Conservation (phyloP, 2,888 invertebrate genomes). For the Apotomis betuletana region DNA sequence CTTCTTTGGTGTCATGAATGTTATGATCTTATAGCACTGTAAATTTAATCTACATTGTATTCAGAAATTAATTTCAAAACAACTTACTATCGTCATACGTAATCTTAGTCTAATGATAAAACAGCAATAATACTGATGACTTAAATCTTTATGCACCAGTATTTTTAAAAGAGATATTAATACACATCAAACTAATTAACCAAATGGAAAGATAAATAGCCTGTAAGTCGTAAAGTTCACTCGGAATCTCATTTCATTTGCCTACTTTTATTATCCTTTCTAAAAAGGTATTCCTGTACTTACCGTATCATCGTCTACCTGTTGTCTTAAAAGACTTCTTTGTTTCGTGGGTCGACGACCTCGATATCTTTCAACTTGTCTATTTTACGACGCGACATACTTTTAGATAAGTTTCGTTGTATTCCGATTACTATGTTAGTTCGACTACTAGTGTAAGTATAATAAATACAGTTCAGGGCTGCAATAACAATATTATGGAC, state of each 20-base stretch:
- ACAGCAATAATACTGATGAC: too few relatives aligned
- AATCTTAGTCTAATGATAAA: too few relatives aligned
- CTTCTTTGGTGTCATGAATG: too few relatives aligned
- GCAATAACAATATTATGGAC: slow-evolving; percentile 33
- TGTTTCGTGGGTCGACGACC: slow-evolving; percentile 66
- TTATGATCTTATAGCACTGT: too few relatives aligned
- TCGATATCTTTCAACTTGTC: slow-evolving; percentile 64
- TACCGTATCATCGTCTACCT: slow-evolving; percentile 53
- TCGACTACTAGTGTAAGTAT: not conserved
- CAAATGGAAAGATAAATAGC: not conserved
- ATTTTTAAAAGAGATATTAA: not conserved
- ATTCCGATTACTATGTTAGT: slow-evolving; percentile 20
- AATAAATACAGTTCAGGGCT: slow-evolving; percentile 24
- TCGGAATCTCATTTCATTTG: slow-evolving; percentile 5
- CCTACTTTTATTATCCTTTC: slow-evolving; percentile 33
- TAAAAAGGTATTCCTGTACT: slow-evolving; percentile 37
- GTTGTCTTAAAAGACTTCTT: slow-evolving; percentile 60
- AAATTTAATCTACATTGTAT: too few relatives aligned
- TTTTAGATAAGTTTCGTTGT: slow-evolving; percentile 43
- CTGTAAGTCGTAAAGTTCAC: slow-evolving; percentile 1
- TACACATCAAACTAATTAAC: not conserved
- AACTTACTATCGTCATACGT: too few relatives aligned
- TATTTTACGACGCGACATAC: slow-evolving; percentile 53
- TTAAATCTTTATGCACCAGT: too few relatives aligned
- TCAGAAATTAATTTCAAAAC: too few relatives aligned